Base-by-base conservation (phyloP, 2,113 vertebrate genomes). In the Equus quagga region DNA sequence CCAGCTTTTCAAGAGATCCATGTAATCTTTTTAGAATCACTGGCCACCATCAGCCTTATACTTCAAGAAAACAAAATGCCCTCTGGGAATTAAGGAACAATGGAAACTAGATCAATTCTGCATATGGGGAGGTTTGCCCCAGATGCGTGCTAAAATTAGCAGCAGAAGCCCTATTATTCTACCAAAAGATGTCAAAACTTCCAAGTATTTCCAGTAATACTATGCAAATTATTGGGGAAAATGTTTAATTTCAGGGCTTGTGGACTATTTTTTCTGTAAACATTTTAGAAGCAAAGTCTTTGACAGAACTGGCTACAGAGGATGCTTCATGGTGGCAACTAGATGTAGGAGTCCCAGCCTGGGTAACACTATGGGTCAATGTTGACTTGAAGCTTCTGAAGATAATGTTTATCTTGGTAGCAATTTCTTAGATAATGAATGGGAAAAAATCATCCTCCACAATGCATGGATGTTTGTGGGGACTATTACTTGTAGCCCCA, bases 201-300 rank as follows among this genome's bases (percentile, higher is more conserved):
- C 26, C 78, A 92, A 92, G n/a, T 44, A 70, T 65, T 94, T 86
- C 36, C 88, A 94, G 11, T 60, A 64, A 36, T 78, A 78, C n/a
- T 67, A 41, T 69, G 23, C 51, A 70, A 89, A 70, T 82, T 24
- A 70, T 3, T 62, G 2, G 21, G 70, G 13, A 18, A 79, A 54
- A 51, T 51, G 31, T 26, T 69, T 69, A 92, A 64, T 26, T 76
- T 70, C 13, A 62, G 44, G 24, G 51, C 17, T 41, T 28, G 24
- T 19, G 60, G 33, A 3, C 12, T 24, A 46, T 69, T 88, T 67
- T 49, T 58, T 70, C 26, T 76, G 4, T 41, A 86, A 72, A 73
- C 5, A 54, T 41, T 85, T 94, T 72, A 86, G 86, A 67, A 62
- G 26, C 41, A 31, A 5, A 51, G 10, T 21, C 62, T 62, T 90